phyloP scores from a whole-genome alignment of 2,888 invertebrate species.

The Ellobium chinense region DNA sequence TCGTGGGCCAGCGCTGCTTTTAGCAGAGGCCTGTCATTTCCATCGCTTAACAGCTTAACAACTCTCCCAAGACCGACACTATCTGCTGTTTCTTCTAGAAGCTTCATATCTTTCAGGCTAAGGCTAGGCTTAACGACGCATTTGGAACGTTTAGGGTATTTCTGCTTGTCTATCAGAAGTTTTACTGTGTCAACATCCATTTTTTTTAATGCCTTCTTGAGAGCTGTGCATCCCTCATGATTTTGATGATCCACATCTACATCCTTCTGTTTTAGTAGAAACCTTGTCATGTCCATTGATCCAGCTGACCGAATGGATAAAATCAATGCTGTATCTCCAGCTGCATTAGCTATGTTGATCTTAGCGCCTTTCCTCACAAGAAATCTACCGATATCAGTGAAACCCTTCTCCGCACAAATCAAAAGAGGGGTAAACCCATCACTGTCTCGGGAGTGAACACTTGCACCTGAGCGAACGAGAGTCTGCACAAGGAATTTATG shows the following conservation, averaged over 20 bases:
- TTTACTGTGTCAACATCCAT: not conserved
- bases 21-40: not conserved
- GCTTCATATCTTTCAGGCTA: not conserved
- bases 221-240: not conserved
- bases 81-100: too few relatives aligned
- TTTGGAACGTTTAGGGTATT: too few relatives aligned
- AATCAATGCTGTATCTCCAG: constrained; percentile 10
- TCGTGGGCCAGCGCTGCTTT: not conserved
- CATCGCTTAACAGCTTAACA: not conserved
- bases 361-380: not conserved
- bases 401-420: constrained; percentile 1
- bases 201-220: not conserved
- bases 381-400: not conserved
- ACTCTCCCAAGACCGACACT: not conserved
- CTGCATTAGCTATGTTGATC: not conserved
- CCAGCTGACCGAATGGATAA: not conserved
- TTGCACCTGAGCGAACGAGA: not conserved
- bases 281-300: not conserved
- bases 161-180: not conserved
- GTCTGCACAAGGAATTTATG: not conserved
- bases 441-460: not conserved
- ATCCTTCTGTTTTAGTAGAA: not conserved
- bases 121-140: too few relatives aligned
- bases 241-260: constrained; percentile 3
- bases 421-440: not conserved